These are phyloP conservation scores for Notospermus geniculatus DNA, from an alignment of 1,140 invertebrate species.

Conservation along the genomic window DNA sequence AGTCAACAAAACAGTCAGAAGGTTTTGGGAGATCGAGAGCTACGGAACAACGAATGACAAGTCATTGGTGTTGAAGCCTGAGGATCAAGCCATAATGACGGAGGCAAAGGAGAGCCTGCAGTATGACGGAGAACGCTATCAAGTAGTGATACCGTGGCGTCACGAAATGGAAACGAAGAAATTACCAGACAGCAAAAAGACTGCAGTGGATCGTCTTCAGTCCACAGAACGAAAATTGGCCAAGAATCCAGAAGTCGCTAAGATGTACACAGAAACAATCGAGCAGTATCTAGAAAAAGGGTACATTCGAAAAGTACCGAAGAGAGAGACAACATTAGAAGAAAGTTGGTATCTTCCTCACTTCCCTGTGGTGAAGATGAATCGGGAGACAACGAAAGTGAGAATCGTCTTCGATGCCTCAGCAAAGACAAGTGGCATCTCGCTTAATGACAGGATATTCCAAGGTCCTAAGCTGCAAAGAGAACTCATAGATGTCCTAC, in stretches of 20 bases:
- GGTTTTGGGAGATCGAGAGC: neutral
- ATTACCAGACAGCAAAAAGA: constrained; percentile 19
- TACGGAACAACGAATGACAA: neutral
- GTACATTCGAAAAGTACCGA: constrained; percentile 1
- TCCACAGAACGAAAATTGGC: constrained; percentile 15
- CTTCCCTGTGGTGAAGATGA: constrained; percentile 15
- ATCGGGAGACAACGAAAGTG: constrained; percentile 20
- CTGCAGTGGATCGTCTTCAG: constrained; percentile 8
- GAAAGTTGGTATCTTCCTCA: constrained; percentile 20
- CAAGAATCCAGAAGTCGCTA: neutral
- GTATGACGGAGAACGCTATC: constrained; percentile 5
- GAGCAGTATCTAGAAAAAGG: neutral
- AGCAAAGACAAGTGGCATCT: constrained; percentile 9
- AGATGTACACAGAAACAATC: constrained; percentile 7
- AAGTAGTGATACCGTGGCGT: constrained; percentile 21
- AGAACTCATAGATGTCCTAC: constrained; percentile 25
- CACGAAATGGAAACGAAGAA: neutral
- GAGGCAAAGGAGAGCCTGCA: neutral
- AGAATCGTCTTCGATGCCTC: constrained; percentile 23
- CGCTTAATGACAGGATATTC: constrained; percentile 25
- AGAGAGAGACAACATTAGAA: neutral
- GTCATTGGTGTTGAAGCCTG: neutral
- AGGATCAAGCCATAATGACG: constrained; percentile 3
- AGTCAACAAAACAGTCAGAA: neutral
- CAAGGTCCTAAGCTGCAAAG: constrained; percentile 49